Base-by-base conservation (phyloP, 2,888 invertebrate species). In the Heteropelma amictum region DNA sequence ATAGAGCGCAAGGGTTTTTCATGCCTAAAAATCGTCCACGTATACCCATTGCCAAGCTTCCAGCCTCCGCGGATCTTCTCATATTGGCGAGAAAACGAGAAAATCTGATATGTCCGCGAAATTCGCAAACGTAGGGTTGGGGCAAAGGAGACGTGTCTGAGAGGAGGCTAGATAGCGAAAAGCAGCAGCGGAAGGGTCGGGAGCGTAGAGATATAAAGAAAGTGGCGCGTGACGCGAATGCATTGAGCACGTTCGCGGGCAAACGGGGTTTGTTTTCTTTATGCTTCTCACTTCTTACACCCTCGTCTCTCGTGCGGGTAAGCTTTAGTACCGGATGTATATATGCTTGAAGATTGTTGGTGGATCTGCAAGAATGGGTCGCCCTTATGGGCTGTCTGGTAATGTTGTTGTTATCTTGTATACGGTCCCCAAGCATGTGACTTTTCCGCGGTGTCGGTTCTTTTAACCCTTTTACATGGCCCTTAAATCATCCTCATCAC, bases 211-310 rank as follows among this genome's bases (percentile, higher is more conserved):
- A 82, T 79, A 80, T 73, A 76, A 78, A 79, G 84, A 81, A 77
- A 79, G 73, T 80, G 77, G 82, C 84, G 81, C 86, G 84, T 86
- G 86, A 86, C 80, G 76, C 56, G 86, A 86, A 85, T 86, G 81
- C 69, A 69, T 73, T 69, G 61, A 54, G 53, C 26, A 30, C 35
- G 42, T 53, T 54, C 60, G 10, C 21, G 33, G 61, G 17, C 26
- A 45, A 26, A 12, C 60, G 33, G 54, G 60, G 40, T 53, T 17
- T 42, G 58, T 56, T 72, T 54, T 68, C 54, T 38, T 65, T 64
- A 49, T 35, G 19, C 69, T 61, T 70, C 51, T 21, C 47, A 47
- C 58, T 53, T 40, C 40, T 35, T 23, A 14, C 28, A 33, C 47
- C 45, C 53, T 26, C 51, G 58, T 38, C 60, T 19, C 23, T 69